Base-by-base conservation (phyloP, 2,888 invertebrate genomes). In the Bimastos eiseni region DNA sequence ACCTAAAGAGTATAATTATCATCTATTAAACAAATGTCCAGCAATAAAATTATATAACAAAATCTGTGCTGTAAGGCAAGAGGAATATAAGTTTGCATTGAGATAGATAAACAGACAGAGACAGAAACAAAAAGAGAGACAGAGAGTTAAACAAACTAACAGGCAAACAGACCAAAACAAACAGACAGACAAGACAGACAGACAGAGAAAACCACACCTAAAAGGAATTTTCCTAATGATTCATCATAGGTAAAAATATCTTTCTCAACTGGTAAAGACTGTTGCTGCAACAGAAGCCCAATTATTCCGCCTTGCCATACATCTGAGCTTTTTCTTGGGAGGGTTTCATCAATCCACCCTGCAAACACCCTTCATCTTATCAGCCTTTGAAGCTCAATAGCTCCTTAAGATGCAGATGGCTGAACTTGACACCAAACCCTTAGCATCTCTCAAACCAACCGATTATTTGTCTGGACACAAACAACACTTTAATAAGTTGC, bases 271-370 rank as follows among this genome's bases (percentile, higher is more conserved):
- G 70, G 21, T 15, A n/a, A 30, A 70, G 17, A 44, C 55, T n/a
- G 70, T n/a, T 30, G n/a, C 30, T 8, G 30, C 70, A 70, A 70
- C 70, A 70, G 70, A n/a, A 70, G 70, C 70, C 70, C 70, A 30
- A 70, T n/a, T 41, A n/a, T n/a, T n/a, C 70, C n/a, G 30, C 70
- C n/a, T 70, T n/a, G 8, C 17, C 13, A n/a, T n/a, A n/a, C 4
- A 70, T 70, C 30, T 70, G n/a, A 70, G 70, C 70, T n/a, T 70
- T 70, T 70, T 70, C 70, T 70, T n/a, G 70, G 70, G 70, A 70
- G n/a, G 70, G 41, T 41, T 49, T 30, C 30, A 70, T 70, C 70
- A 70, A n/a, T 70, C 70, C n/a, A n/a, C 70, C 70, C 70, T 8
- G 70, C 49, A 70, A 70, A 30, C n/a, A n/a, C 70, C n/a, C 70